Conservation (phyloP, 1,140 invertebrate species). For the Drosophila paulistorum region DNA sequence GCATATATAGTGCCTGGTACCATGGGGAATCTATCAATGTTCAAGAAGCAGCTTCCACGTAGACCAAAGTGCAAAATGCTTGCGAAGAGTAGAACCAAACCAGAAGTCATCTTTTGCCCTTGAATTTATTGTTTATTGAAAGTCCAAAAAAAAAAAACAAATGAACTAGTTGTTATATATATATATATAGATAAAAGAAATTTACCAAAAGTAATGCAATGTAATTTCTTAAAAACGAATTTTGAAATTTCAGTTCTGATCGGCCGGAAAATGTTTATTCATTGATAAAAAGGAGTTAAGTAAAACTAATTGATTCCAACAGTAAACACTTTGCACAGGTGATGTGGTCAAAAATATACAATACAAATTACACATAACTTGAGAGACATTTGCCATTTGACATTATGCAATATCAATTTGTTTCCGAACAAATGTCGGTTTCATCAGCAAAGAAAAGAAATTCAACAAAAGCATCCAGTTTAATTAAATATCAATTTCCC, state of each 20-base stretch:
- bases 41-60: constrained; percentile 31
- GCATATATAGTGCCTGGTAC: constrained; percentile 28
- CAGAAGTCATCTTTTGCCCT: constrained; percentile 31
- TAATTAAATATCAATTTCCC: constrained; percentile 23
- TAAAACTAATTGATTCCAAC: background rate
- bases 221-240: too few relatives aligned
- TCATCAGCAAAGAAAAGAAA: background rate
- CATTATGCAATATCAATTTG: constrained; percentile 4
- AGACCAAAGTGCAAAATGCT: constrained; percentile 33
- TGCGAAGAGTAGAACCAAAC: constrained; percentile 26
- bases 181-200: too few relatives aligned
- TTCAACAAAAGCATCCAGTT: constrained; percentile 16
- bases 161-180: too few relatives aligned
- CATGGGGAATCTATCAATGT: constrained; percentile 14
- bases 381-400: background rate
- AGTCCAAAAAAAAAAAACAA: background rate
- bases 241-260: too few relatives aligned
- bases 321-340: background rate
- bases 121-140: background rate
- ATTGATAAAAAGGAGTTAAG: background rate
- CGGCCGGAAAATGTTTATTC: too few relatives aligned
- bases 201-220: too few relatives aligned
- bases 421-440: background rate
- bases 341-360: background rate
- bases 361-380: background rate